Evolutionary conservation across 92 coral and sea anemone genomes (phyloP).

Genomic region (Paragorgia papillata): DNA sequence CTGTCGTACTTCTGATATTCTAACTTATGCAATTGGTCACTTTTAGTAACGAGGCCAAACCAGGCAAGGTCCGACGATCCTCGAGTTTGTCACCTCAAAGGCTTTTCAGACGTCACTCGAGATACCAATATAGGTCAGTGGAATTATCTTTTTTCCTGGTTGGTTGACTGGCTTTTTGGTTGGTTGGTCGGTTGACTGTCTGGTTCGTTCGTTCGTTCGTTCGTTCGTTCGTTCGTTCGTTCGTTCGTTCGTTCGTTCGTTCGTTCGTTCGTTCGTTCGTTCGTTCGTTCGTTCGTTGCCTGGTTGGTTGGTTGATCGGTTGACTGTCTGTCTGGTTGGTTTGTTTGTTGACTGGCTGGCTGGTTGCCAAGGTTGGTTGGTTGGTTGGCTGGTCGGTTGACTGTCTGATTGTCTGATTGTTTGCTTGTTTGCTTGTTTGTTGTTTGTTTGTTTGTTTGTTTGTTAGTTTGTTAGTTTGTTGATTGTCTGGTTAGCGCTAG

Average conservation of each 20-base stretch:
- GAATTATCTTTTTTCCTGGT: not conserved
- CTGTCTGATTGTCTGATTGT: not conserved
- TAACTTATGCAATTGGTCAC: no score
- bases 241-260: no score
- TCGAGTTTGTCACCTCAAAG: conserved; percentile 78
- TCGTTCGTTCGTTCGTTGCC: not conserved
- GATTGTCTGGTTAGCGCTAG: not conserved
- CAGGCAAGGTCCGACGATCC: conserved; percentile 68
- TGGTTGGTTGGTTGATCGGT: not conserved
- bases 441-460: no score
- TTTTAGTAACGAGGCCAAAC: conserved; percentile 44
- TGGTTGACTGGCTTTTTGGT: not conserved
- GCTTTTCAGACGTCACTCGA: conserved; percentile 76
- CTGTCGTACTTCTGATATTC: no score
- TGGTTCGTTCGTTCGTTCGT: no score
- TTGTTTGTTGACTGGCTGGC: not conserved
- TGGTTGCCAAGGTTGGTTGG: no score
- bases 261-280: no score
- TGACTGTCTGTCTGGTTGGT: not conserved
- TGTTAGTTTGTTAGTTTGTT: not conserved
- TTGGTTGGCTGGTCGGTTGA: not conserved
- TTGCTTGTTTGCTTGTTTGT: no score
- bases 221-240: no score
- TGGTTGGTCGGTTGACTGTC: not conserved
- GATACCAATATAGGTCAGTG: conserved; percentile 79